Evolutionary conservation across 1,140 invertebrate genomes (phyloP).

Genomic region (Polyergus mexicanus): DNA sequence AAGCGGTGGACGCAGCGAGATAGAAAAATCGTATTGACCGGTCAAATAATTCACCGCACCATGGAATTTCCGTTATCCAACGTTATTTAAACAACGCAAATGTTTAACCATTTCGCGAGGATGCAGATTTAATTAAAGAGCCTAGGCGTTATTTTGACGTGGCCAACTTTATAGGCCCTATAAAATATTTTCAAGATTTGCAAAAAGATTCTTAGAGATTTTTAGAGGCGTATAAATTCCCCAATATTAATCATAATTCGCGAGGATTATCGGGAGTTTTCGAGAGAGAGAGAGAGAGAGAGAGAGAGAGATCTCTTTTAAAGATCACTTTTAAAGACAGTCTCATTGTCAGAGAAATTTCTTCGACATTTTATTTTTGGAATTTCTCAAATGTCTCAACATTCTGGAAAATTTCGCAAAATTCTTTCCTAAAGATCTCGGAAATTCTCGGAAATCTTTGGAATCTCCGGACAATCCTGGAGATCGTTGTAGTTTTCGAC

Average conservation of each 20-base stretch:
- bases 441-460: not conserved
- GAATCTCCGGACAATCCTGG: no score
- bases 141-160: not conserved
- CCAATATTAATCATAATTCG: constrained; percentile 6
- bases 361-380: not conserved
- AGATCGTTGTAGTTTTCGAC: no score
- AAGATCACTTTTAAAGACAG: not conserved
- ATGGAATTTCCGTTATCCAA: not conserved
- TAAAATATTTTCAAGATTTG: constrained; percentile 1
- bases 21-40: constrained; percentile 36
- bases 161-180: not conserved
- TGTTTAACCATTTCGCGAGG: not conserved
- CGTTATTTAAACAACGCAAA: constrained; percentile 2
- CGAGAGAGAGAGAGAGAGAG: not conserved
- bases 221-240: not conserved
- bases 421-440: not conserved
- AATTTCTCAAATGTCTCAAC: not conserved
- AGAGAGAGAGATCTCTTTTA: not conserved
- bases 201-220: no score
- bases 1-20: not conserved
- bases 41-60: constrained; percentile 15
- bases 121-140: not conserved
- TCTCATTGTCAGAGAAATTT: no score
- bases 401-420: no score
- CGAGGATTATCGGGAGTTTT: not conserved